These are phyloP conservation scores for Neosilurus hyrtlii DNA, from an alignment of 2,797 vertebrate species.

Conservation along the genomic window DNA sequence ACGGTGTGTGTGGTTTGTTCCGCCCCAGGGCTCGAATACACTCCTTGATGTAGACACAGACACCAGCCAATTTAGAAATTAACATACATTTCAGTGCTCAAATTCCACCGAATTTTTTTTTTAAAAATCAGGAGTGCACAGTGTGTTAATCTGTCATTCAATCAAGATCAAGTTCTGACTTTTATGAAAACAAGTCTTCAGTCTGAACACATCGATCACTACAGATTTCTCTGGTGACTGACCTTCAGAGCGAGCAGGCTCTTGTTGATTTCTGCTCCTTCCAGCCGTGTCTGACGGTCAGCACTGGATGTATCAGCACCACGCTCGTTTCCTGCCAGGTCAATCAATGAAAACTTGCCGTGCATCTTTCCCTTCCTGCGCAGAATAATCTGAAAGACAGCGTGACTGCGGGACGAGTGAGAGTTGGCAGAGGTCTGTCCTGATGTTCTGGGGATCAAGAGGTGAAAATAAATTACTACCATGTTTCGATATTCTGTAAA, in stretches of 20 bases:
- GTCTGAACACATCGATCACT: background rate
- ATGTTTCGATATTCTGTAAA: background rate
- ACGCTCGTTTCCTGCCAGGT: slow-evolving; percentile 87
- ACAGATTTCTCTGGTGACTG: slow-evolving; percentile 26
- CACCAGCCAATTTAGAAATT: slow-evolving; percentile 35
- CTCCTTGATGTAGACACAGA: slow-evolving; percentile 72
- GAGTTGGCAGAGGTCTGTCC: slow-evolving; percentile 89
- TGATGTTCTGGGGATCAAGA: slow-evolving; percentile 73
- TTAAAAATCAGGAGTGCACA: background rate
- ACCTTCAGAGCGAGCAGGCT: slow-evolving; percentile 90
- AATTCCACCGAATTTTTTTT: background rate
- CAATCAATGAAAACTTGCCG: slow-evolving; percentile 88
- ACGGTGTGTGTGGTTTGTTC: slow-evolving; percentile 96
- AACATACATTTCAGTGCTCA: background rate
- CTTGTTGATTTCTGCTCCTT: slow-evolving; percentile 91
- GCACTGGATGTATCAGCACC: slow-evolving; percentile 87
- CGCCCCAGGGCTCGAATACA: slow-evolving; percentile 95
- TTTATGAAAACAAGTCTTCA: background rate
- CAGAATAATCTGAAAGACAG: slow-evolving; percentile 88
- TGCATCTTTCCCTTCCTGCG: slow-evolving; percentile 85
- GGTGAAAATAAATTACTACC: background rate
- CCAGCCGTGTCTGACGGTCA: slow-evolving; percentile 82
- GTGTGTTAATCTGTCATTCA: background rate
- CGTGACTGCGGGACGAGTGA: slow-evolving; percentile 86
- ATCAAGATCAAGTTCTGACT: background rate